Conservation (phyloP, 1,140 invertebrate species). For the Solenopsis invicta region DNA sequence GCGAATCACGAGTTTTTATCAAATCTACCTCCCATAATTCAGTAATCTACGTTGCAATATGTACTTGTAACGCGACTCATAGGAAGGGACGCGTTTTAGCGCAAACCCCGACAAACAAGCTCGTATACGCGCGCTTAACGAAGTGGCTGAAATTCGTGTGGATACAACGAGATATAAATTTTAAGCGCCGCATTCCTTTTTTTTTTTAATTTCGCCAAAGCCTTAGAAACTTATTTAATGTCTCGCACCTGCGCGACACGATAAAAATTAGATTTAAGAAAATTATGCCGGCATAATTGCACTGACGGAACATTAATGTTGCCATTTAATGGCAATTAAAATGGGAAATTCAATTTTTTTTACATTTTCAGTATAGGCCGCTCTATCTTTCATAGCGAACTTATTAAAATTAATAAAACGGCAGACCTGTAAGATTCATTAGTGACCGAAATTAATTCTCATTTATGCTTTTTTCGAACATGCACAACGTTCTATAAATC, state of each 20-base stretch:
- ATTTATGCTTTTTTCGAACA: not conserved
- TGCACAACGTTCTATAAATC: not conserved
- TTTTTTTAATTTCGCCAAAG: constrained; percentile 19
- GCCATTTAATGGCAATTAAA: constrained; percentile 55
- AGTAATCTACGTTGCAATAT: constrained; percentile 18
- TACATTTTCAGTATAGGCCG: constrained; percentile 31
- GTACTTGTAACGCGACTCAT: not conserved
- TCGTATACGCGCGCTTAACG: not conserved
- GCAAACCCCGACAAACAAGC: not conserved
- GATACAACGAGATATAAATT: not conserved
- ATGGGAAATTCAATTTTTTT: constrained; percentile 54
- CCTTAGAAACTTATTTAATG: constrained; percentile 47
- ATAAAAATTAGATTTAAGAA: constrained; percentile 54
- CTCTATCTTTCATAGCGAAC: constrained; percentile 28
- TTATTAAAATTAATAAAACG: constrained; percentile 50
- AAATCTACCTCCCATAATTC: not conserved
- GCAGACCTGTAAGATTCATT: constrained; percentile 41
- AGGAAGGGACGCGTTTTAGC: not conserved
- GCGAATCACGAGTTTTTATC: not conserved
- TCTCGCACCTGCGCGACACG: constrained; percentile 5
- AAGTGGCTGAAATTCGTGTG: not conserved
- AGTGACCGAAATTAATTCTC: constrained; percentile 8
- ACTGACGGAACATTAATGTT: constrained; percentile 57
- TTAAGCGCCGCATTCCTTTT: not conserved
- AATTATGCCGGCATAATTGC: constrained; percentile 51